Evolutionary conservation across 2,113 vertebrate genomes (phyloP), one percentile per base, ranked within the genome.

Genomic region (Falco punctatus): DNA sequence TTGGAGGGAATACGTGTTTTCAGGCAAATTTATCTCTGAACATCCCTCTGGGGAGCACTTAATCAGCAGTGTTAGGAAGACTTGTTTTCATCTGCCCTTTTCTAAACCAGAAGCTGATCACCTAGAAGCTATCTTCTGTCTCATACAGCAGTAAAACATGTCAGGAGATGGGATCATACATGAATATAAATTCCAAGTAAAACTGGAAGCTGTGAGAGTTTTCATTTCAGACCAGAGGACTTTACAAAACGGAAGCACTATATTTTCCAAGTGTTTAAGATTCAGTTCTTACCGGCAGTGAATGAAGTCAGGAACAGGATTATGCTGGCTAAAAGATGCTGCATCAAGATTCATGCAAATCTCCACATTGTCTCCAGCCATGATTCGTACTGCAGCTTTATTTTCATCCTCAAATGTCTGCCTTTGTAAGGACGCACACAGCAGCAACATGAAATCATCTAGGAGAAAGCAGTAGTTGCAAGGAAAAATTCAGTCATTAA

Each of bases 331-430:
- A 94, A 99, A 99, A 17, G 99, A 98, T 35, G 99, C 99, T 3
- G 99, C 99, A 1, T 99, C 99, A 67, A 99, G 98, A 95, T 99
- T 99, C 98, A 99, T 98, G 93, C 99, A 99, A 91, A 99, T 99
- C 98, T 99, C 99, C n/a, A 99, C 99, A 22, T 99, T 99, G 97
- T 99, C 99, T 27, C 99, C 99, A 3, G 99, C 99, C 98, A 99
- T 98, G 90, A 99, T 97, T 35, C 99, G 98, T 12, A 99, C 99
- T 0, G 99, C 99, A 23, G 99, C 98, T 94, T 99, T 99, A 92
- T 99, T 99, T 97, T 99, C 99, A 30, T 99, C 99, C 21, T 99
- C 99, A 88, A 99, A 99, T 11, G 99, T 98, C 96, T 99, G 99
- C 96, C 99, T 98, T 98, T 99, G 99, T 72, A 99, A 97, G 15